A percentile compares a stretch with the other conserved stretches of the same genome.
Conservation (phyloP, 2,888 invertebrate species). For the Neoascia interrupta region DNA sequence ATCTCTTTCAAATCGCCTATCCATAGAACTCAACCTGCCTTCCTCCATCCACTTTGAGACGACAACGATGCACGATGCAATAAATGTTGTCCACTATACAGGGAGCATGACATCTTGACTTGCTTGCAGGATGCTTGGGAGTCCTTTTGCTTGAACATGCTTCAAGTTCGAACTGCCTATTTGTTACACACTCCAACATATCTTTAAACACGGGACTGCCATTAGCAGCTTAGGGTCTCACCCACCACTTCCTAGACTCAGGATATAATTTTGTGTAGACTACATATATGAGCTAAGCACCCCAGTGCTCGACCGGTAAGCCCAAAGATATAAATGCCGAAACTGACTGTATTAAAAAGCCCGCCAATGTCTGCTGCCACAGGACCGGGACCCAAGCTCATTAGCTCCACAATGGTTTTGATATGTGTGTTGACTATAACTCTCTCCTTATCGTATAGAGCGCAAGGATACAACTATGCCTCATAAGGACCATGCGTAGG, state of each 20-base stretch:
- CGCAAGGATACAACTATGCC: not conserved
- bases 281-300: not conserved
- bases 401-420: no score
- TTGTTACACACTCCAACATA: no score
- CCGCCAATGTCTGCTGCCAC: not conserved
- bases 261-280: not conserved
- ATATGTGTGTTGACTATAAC: not conserved
- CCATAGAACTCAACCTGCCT: no score
- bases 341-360: not conserved
- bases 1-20: no score
- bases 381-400: no score
- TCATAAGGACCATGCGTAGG: not conserved
- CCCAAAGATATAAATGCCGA: not conserved
- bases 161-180: conserved; percentile 2
- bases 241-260: not conserved
- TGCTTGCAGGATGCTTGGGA: no score
- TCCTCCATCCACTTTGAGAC: no score
- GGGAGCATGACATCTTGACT: not conserved
- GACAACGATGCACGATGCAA: not conserved
- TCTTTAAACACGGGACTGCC: no score
- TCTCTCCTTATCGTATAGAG: conserved; percentile 6
- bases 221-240: not conserved
- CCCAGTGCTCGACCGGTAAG: no score
- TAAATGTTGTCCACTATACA: not conserved
- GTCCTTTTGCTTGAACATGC: no score